Evolutionary conservation across 1,140 invertebrate genomes (phyloP).

Genomic region (Pomphorhynchus laevis): DNA sequence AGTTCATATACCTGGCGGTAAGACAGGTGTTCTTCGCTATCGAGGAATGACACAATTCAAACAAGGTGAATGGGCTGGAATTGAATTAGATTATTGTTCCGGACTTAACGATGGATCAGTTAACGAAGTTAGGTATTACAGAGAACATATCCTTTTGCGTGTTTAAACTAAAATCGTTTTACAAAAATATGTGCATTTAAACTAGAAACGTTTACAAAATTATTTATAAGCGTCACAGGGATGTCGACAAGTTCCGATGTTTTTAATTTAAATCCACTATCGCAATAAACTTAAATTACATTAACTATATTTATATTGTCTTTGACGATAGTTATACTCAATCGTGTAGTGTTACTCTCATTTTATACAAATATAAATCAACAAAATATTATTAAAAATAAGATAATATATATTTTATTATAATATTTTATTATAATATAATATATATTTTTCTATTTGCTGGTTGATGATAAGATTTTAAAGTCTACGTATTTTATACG

Average conservation of each 20-base stretch:
- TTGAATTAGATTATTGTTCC: conserved; percentile 55
- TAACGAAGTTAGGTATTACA: conserved; percentile 32
- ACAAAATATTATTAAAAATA: background rate
- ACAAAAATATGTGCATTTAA: too few species aligned
- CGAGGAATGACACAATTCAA: conserved; percentile 54
- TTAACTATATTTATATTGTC: background rate
- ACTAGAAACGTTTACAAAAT: too few species aligned
- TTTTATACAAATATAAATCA: background rate
- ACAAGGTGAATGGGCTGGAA: conserved; percentile 55
- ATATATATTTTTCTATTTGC: conserved; percentile 13
- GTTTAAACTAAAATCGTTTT: background rate
- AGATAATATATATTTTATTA: background rate
- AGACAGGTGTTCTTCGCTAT: conserved; percentile 44
- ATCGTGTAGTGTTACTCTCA: background rate
- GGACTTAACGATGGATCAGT: conserved; percentile 85
- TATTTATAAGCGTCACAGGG: background rate
- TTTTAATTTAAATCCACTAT: background rate
- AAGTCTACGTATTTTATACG: too few species aligned
- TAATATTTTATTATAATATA: conserved; percentile 3
- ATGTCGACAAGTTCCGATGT: background rate
- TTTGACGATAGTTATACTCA: too few species aligned
- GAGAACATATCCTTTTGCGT: conserved; percentile 15
- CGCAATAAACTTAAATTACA: background rate
- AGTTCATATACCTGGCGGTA: conserved; percentile 50
- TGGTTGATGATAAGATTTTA: too few species aligned